Conservation (phyloP, 2,113 vertebrate species). For the Neogobius melanostomus region DNA sequence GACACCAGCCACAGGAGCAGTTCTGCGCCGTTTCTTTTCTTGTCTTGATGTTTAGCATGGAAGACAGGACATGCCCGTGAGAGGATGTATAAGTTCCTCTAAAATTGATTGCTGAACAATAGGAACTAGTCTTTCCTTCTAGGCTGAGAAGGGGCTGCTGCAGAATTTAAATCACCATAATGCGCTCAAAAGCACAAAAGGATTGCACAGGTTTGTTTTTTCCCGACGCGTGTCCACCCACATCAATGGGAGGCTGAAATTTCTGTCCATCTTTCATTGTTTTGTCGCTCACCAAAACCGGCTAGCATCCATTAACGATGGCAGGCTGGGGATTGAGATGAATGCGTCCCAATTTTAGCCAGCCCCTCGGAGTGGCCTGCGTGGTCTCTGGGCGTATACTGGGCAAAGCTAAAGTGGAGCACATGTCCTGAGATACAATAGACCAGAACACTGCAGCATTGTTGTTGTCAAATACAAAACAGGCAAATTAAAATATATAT, state of each 20-base stretch:
- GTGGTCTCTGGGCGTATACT: constrained; percentile 24
- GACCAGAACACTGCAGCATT: constrained; percentile 30
- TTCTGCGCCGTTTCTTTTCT: neutral
- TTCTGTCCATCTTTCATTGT: constrained; percentile 45
- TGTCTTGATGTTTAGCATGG: constrained; percentile 24
- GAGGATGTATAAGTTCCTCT: neutral
- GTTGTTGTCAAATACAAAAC: constrained; percentile 40
- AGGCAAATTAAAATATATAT: neutral
- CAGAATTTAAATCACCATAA: constrained; percentile 37
- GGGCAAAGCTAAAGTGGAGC: constrained; percentile 39
- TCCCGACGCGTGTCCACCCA: constrained; percentile 20
- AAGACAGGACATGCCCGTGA: constrained; percentile 1
- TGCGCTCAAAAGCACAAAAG: constrained; percentile 17
- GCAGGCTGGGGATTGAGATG: constrained; percentile 61
- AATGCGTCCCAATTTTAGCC: constrained; percentile 67
- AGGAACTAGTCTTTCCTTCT: constrained; percentile 20
- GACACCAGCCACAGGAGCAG: neutral
- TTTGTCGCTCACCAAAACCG: constrained; percentile 56
- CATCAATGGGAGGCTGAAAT: constrained; percentile 28
- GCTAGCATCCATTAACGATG: constrained; percentile 58
- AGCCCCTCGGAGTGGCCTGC: constrained; percentile 38
- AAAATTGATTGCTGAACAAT: constrained; percentile 20
- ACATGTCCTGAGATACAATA: constrained; percentile 40
- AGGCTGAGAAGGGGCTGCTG: constrained; percentile 20
- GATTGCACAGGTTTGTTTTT: constrained; percentile 41